Evolutionary conservation across 2,888 invertebrate species (phyloP), one percentile per base, ranked within the genome.

Genomic region (Tortricodes alternella): DNA sequence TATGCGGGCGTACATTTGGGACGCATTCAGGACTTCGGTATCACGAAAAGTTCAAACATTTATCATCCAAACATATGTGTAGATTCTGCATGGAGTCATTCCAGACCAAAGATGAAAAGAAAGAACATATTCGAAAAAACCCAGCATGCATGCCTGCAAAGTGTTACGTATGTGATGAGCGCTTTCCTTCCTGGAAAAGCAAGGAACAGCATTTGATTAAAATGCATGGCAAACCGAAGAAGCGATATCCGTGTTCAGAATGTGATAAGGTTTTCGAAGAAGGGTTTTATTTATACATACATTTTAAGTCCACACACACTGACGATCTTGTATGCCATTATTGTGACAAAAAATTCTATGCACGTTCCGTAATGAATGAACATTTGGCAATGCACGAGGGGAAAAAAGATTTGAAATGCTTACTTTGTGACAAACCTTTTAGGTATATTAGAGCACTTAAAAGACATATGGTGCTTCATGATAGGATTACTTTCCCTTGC

Each of bases 251-350:
- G 8, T 61, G 58, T 35, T 18, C 27, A 9, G 48, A 52, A n/a
- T 61, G 61, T 34, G 48, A 18, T 8, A 13, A 46, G 21, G 41
- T 56, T n/a, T 61, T 52, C 15, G 39, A 46, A 23, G 51, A 24
- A 8, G 44, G 53, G 5, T 37, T 15, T 1, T 15, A 15, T 2
- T 35, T 48, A 3, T 60, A 60, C 11, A 15, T 44, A 15, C 60
- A 60, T 53, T 60, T 60, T 38, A 60, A 60, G 11, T 9, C 34
- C 1, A 27, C 15, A 1, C 60, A 60, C 24, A 53, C 58, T 3
- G 53, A 60, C 7, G 57, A 60, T 9, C 27, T 34, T 37, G 46
- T 50, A 9, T 62, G 60, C 29, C 34, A 46, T 7, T 39, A 50
- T 32, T 61, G 62, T 43, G 49, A 23, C 8, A 38, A 35, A 11